A percentile compares a stretch with the other conserved stretches of the same genome.
These are phyloP conservation scores for Carposina sasakii DNA, from an alignment of 1,140 invertebrate species.

Conservation along the genomic window DNA sequence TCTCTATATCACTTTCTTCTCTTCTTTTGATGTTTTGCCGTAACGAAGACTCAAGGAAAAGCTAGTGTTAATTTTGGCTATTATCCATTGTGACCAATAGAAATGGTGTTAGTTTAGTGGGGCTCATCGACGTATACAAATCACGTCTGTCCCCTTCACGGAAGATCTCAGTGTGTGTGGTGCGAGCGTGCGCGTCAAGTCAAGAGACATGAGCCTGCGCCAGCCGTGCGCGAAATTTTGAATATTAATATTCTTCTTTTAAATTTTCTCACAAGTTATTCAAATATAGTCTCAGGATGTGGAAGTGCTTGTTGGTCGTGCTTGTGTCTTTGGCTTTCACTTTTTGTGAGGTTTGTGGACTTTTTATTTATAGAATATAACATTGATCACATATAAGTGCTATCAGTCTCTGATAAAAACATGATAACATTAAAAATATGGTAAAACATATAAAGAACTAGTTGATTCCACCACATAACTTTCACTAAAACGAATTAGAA, in stretches of 20 bases:
- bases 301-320: slow-evolving; percentile 52
- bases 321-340: slow-evolving; percentile 45
- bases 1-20: no score
- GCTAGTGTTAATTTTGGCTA: no score
- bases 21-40: no score
- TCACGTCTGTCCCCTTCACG: slow-evolving; percentile 37
- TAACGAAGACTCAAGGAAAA: no score
- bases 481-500: no score
- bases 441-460: no score
- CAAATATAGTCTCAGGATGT: slow-evolving; percentile 43
- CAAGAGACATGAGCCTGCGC: slow-evolving; percentile 39
- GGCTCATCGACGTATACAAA: slow-evolving; percentile 45
- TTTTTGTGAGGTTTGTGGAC: slow-evolving; percentile 48
- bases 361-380: no score
- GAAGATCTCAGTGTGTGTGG: slow-evolving; percentile 54
- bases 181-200: slow-evolving; percentile 49
- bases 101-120: slow-evolving; percentile 33
- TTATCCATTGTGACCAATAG: not conserved
- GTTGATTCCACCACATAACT: no score
- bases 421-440: no score
- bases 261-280: slow-evolving; percentile 28
- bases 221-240: slow-evolving; percentile 42
- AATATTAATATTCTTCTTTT: slow-evolving; percentile 38
- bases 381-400: no score
- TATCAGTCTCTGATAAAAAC: no score